These are phyloP conservation scores for Gasterosteus nipponicus DNA, from an alignment of 2,113 vertebrate genomes.

Conservation along the genomic window DNA sequence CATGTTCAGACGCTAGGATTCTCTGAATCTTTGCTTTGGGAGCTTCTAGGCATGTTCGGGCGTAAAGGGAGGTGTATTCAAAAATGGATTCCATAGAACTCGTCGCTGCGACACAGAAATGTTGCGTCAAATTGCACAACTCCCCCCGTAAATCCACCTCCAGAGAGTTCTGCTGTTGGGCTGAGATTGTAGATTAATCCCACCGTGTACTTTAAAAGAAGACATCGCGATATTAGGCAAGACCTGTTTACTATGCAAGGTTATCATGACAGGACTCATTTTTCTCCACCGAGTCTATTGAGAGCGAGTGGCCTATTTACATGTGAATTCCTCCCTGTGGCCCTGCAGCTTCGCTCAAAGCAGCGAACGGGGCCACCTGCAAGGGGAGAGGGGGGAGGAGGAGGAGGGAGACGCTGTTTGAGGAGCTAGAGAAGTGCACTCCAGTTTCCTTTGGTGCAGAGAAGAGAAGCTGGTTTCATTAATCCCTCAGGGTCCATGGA, in stretches of 20 bases:
- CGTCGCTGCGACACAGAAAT: slow-evolving; percentile 2
- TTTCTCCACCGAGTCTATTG: slow-evolving; percentile 59
- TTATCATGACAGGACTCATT: slow-evolving; percentile 74
- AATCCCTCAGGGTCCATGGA: slow-evolving; percentile 64
- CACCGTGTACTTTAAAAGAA: slow-evolving; percentile 41
- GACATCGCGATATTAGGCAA: slow-evolving; percentile 26
- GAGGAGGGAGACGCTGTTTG: slow-evolving; percentile 18
- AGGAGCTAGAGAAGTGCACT: slow-evolving; percentile 70
- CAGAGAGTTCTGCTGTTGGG: slow-evolving; percentile 35
- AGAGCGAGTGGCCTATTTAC: slow-evolving; percentile 79
- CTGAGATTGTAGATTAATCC: slow-evolving; percentile 48
- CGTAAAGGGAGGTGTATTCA: background rate
- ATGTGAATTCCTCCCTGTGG: slow-evolving; percentile 78
- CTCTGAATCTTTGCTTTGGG: background rate
- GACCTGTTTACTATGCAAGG: slow-evolving; percentile 62
- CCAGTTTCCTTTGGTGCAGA: slow-evolving; percentile 70
- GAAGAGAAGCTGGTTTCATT: slow-evolving; percentile 66
- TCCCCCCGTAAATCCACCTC: slow-evolving; percentile 30
- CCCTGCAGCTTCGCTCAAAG: slow-evolving; percentile 60
- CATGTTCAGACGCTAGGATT: background rate
- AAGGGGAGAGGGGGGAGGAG: slow-evolving; percentile 39
- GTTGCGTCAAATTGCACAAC: slow-evolving; percentile 35
- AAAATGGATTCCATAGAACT: background rate
- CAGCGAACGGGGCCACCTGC: slow-evolving; percentile 72
- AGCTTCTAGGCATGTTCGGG: background rate